phyloP scores from a whole-genome alignment of 2,888 invertebrate genomes.

The Hypolimnas misippus region DNA sequence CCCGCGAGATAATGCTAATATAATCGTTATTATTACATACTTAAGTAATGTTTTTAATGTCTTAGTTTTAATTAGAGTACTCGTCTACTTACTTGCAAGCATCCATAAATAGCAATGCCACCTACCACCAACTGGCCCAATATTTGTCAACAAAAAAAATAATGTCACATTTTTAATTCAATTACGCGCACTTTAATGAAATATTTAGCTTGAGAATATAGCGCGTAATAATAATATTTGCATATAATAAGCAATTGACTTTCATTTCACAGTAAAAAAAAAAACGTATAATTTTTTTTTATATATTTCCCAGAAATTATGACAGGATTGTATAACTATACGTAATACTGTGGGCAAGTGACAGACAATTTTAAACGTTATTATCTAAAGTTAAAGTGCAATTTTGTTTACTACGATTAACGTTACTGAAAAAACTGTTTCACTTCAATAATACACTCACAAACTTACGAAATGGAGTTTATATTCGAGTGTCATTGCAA shows the following conservation, averaged over 20 bases:
- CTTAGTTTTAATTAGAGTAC: too few species aligned
- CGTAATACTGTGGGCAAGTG: background rate
- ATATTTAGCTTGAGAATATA: background rate
- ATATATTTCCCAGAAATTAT: conserved; percentile 40
- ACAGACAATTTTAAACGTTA: conserved; percentile 6
- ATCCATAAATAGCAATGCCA: too few species aligned
- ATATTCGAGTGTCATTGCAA: conserved; percentile 12
- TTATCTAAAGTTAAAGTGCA: background rate
- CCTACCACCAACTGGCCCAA: too few species aligned
- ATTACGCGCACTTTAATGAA: background rate
- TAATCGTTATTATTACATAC: too few species aligned
- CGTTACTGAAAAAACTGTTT: conserved; percentile 8
- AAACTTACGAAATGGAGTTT: background rate
- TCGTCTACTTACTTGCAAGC: too few species aligned
- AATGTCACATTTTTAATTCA: too few species aligned
- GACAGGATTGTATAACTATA: conserved; percentile 38
- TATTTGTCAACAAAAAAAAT: too few species aligned
- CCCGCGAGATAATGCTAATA: too few species aligned
- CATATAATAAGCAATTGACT: conserved; percentile 32
- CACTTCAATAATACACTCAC: conserved; percentile 9
- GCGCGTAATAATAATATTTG: conserved; percentile 17
- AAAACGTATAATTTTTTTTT: conserved; percentile 25
- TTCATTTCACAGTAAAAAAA: conserved; percentile 24
- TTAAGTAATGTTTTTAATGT: too few species aligned
- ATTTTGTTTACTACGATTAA: conserved; percentile 14